Base-by-base conservation (phyloP, 2,113 vertebrate species). In the Lepisosteus oculatus region DNA sequence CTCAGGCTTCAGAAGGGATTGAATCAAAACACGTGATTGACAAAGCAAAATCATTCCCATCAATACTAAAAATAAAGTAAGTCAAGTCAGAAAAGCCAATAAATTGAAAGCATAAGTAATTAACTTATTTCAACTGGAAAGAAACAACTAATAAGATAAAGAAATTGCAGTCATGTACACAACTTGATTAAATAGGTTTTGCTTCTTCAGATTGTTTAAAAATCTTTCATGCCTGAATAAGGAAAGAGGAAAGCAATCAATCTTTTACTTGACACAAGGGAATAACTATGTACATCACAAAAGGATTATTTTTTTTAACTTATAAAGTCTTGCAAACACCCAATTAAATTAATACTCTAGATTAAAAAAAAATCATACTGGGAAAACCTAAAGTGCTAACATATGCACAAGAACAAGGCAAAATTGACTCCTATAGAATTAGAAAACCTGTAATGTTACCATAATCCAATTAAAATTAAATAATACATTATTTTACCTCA, bases 281-380 rank as follows among this genome's bases (percentile, higher is more conserved):
- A 65, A 72, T 42, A n/a, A 45, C 68, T n/a, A 2, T 56, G 75
- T 67, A 62, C 56, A 69, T 74, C 56, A 64, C 70, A 6, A 9
- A 75, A 71, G 73, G 47, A 56, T 56, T 44, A 57, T 62, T 74
- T 71, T 73, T 29, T 55, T 29, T 75, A 64, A 74, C 65, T 77
- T 72, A 77, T 73, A 61, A 61, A 74, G 61, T 65, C 72, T 75
- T 75, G 65, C 69, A 72, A 55, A 29, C 0, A 80, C 78, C 75
- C 77, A 84, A 87, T 87, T 80, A 84, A 83, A 80, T 77, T 78
- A 79, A 74, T 78, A 79, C 75, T 78, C 77, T 70, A 43, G 14
- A 71, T 69, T 68, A 74, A 72, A 79, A 59, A 67, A 77, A 65
- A 15, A 9, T 3, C 13, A n/a, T 15, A 51, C n/a, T 8, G 43